Base-by-base conservation (phyloP, 2,113 vertebrate species). In the Tachycineta bicolor region DNA sequence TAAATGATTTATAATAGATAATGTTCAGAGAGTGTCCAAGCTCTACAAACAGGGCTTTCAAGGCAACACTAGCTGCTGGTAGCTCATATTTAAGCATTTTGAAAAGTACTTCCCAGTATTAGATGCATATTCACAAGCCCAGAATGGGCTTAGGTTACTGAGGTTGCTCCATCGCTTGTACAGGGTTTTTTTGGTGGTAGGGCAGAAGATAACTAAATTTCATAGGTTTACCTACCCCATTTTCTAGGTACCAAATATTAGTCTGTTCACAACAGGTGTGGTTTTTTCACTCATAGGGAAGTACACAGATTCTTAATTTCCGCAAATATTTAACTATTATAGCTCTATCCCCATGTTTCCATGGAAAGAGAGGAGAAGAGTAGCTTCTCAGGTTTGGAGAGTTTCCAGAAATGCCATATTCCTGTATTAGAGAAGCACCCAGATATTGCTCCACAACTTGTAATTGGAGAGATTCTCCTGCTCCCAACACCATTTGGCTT, bases 211-310 rank as follows among this genome's bases (percentile, higher is more conserved):
- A 25, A 22, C 6, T 19, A 39, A 58, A 39, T 60, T 78, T 83
- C 3, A 0, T 20, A 22, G 46, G 23, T 59, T 43, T 63, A 3
- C 49, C 58, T 60, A 5, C 12, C 10, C 11, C 19, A 0, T n/a
- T 71, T 84, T 43, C 11, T 70, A 43, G 39, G 69, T 23, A 39
- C 20, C 60, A 19, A 17, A 5, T 29, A 33, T 3, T 67, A n/a
- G 10, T 73, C 18, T 39, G 0, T 59, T 91, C 17, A 47, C 56
- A 55, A 6, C 2, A 59, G 37, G 2, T 50, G 60, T 70, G 47
- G 6, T 58, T 81, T 75, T 75, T 80, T 53, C 14, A 24, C 39
- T 70, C 6, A 4, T 3, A 39, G 73, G 14, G 25, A 75, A 59
- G 43, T 46, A 83, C 21, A 44, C 3, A 37, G 21, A 26, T 55